Base-by-base conservation (phyloP, 2,888 invertebrate genomes). In the Trichacis sp. region DNA sequence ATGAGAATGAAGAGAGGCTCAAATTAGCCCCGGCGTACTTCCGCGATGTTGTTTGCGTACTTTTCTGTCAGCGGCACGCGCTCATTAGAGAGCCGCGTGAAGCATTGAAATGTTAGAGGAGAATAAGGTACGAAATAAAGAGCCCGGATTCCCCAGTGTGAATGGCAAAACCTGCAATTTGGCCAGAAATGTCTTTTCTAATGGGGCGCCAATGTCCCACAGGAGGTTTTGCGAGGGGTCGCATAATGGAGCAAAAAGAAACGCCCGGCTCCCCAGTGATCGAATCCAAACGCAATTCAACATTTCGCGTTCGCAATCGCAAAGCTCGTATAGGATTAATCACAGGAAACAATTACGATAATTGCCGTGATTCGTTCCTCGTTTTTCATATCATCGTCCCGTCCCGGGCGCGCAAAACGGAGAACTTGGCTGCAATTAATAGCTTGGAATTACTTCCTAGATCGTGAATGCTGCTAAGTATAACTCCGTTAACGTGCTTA, bases 11-110 rank as follows among this genome's bases (percentile, higher is more conserved):
- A n/a, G n/a, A n/a, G n/a, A n/a, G 11, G 33, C n/a, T 33, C n/a
- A 40, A 40, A 40, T 15, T 33, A 33, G 40, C 15, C 6, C 4
- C 40, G 18, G 20, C 24, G 38, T 42, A 40, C 61, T 46, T 54
- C 42, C 51, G 29, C 33, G 50, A 53, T 24, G 36, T 45, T 19
- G 24, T 38, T 48, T 30, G 52, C 52, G 60, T 63, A 63, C 51
- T 64, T 54, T 64, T 73, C 77, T 82, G 83, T 83, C 83, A 82
- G 58, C 73, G 77, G 73, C 83, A 83, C 82, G 83, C 81, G 83
- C 83, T 83, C 83, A 83, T 83, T 83, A 83, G 76, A 74, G 70
- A 56, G 52, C 70, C 52, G 24, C 24, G 24, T 8, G 24, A n/a
- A n/a, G n/a, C n/a, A n/a, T n/a, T n/a, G n/a, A n/a, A n/a, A n/a